These are phyloP conservation scores for Lytechinus variegatus DNA, from an alignment of 35 echinoderm and acorn worm species.

Conservation along the genomic window DNA sequence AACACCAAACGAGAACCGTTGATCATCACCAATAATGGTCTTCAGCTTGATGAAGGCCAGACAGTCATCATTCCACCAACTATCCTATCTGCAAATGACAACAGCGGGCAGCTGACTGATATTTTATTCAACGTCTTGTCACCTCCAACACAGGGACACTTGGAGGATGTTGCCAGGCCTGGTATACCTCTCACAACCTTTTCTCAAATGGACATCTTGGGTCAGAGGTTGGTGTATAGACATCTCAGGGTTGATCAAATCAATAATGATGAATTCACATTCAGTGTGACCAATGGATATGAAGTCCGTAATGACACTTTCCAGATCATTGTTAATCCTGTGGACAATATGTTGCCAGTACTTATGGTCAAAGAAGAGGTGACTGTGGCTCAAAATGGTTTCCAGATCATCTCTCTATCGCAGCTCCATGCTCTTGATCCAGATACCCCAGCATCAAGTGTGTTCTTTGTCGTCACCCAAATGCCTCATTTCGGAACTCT, in stretches of 20 bases:
- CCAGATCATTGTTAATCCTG: conserved; percentile 76
- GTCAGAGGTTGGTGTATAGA: conserved; percentile 80
- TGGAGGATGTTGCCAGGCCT: conserved; percentile 71
- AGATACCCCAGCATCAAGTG: conserved; percentile 64
- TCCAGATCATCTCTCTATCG: conserved; percentile 58
- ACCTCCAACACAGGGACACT: conserved; percentile 79
- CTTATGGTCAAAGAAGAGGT: conserved; percentile 67
- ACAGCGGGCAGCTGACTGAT: conserved; percentile 71
- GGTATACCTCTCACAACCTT: conserved; percentile 77
- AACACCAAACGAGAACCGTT: conserved; percentile 79
- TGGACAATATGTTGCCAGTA: conserved; percentile 80
- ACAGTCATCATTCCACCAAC: conserved; percentile 69
- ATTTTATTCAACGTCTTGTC: conserved; percentile 76
- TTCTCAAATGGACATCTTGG: conserved; percentile 83
- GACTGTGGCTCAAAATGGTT: conserved; percentile 54
- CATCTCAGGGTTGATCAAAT: conserved; percentile 78
- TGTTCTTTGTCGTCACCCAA: conserved; percentile 79
- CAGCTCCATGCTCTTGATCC: conserved; percentile 73
- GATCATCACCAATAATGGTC: conserved; percentile 78
- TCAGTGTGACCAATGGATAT: conserved; percentile 91
- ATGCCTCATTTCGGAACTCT: conserved; percentile 76
- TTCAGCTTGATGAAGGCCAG: conserved; percentile 72
- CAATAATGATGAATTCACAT: conserved; percentile 74
- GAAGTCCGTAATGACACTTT: conserved; percentile 84
- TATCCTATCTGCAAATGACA: conserved; percentile 76